Percentiles rank a stretch among this genome's conserved stretches.
phyloP scores from a whole-genome alignment of 2,797 vertebrate genomes.

The Rousettus madagascariensis region DNA sequence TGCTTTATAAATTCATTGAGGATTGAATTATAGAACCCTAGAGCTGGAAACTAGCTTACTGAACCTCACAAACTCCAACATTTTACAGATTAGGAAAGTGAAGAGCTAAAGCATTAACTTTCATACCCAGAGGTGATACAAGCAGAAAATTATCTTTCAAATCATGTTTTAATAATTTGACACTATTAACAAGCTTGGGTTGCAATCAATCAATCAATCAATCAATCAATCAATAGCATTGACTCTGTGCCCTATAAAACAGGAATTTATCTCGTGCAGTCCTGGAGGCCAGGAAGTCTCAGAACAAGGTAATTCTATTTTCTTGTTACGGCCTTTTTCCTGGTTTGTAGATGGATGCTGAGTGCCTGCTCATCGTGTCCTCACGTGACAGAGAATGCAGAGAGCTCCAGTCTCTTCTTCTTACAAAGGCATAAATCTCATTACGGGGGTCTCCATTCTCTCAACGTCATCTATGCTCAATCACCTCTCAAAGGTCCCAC shows the following conservation, averaged over 20 bases:
- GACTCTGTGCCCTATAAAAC: background rate
- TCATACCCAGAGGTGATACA: background rate
- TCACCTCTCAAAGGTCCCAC: background rate
- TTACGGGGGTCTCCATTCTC: background rate
- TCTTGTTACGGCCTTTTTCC: no score
- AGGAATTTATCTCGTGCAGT: background rate
- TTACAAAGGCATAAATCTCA: background rate
- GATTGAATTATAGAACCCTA: background rate
- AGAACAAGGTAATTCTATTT: background rate
- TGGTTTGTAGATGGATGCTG: background rate
- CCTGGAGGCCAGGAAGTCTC: background rate
- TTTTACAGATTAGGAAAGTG: background rate
- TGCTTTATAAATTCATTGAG: background rate
- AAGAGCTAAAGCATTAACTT: background rate
- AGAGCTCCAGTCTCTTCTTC: background rate
- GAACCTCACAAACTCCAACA: background rate
- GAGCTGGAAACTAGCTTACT: background rate
- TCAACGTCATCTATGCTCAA: background rate
- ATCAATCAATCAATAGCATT: background rate
- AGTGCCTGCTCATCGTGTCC: background rate
- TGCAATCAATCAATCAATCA: background rate
- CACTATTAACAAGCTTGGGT: background rate
- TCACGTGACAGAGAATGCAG: background rate
- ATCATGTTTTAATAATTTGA: background rate
- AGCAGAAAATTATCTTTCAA: background rate